Evolutionary conservation across 2,113 vertebrate species (phyloP).

Genomic region (Laticauda laticaudata): DNA sequence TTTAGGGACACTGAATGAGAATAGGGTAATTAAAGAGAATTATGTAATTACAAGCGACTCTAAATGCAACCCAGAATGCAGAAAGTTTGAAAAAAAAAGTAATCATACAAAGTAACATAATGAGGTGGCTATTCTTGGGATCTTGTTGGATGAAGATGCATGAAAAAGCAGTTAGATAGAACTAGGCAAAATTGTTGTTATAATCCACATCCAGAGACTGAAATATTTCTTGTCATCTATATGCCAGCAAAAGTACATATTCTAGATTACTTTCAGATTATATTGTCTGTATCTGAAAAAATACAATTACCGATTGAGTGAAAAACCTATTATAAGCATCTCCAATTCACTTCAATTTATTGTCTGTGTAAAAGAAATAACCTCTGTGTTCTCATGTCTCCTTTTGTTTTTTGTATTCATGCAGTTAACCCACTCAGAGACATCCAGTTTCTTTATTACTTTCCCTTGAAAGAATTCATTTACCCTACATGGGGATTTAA

Average conservation of each 20-base stretch:
- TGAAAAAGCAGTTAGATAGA: background rate
- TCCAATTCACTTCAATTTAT: background rate
- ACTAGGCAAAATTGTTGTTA: background rate
- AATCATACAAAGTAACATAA: conserved; percentile 11
- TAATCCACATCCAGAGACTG: background rate
- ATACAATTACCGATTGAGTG: background rate
- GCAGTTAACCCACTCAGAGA: background rate
- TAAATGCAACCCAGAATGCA: conserved; percentile 22
- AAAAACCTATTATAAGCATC: background rate
- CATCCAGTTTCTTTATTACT: background rate
- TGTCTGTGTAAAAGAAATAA: background rate
- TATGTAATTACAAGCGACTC: conserved; percentile 25
- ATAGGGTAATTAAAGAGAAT: conserved; percentile 35
- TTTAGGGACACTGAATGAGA: conserved; percentile 38
- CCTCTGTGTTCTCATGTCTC: background rate
- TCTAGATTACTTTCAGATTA: background rate
- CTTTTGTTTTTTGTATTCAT: background rate
- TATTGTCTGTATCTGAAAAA: background rate
- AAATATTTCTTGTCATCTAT: background rate
- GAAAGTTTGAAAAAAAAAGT: background rate
- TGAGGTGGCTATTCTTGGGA: background rate
- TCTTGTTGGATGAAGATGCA: background rate
- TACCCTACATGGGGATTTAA: background rate
- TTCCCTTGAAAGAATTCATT: background rate
- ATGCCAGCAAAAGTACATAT: background rate